Evolutionary conservation across 2,113 vertebrate species (phyloP).

Genomic region (Proteles cristata): DNA sequence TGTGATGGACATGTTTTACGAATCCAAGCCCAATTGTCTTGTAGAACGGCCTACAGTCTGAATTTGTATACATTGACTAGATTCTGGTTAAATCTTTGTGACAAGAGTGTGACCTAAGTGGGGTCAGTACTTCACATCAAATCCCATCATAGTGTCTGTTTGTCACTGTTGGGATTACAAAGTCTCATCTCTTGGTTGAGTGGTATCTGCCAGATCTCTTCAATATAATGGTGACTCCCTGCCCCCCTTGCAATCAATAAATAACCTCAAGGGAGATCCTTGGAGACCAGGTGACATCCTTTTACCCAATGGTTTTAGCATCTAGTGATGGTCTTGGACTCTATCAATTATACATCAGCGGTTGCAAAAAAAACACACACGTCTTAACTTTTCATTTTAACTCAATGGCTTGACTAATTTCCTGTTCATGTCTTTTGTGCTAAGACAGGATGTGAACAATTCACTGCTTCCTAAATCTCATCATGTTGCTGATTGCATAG

Average conservation of each 20-base stretch:
- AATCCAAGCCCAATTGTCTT: not conserved
- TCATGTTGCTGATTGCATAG: not conserved
- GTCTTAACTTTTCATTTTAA: conserved; percentile 4
- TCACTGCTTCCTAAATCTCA: not conserved
- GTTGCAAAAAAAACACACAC: not conserved
- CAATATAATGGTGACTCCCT: not conserved
- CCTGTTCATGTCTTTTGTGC: not conserved
- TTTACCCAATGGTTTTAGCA: not conserved
- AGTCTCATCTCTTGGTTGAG: not conserved
- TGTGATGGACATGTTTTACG: not conserved
- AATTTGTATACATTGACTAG: not conserved
- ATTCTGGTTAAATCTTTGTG: not conserved
- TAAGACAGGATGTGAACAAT: not conserved
- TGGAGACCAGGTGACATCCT: not conserved
- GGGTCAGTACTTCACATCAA: no score
- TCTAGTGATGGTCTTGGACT: not conserved
- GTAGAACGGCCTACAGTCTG: not conserved
- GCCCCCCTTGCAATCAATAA: not conserved
- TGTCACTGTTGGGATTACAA: not conserved
- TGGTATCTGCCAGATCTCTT: not conserved
- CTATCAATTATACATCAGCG: not conserved
- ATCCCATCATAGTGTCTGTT: accelerated
- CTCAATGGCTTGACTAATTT: not conserved
- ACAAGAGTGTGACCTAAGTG: not conserved
- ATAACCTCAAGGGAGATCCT: not conserved